Conservation (phyloP, 2,888 invertebrate species). For the Chesias legatella region DNA sequence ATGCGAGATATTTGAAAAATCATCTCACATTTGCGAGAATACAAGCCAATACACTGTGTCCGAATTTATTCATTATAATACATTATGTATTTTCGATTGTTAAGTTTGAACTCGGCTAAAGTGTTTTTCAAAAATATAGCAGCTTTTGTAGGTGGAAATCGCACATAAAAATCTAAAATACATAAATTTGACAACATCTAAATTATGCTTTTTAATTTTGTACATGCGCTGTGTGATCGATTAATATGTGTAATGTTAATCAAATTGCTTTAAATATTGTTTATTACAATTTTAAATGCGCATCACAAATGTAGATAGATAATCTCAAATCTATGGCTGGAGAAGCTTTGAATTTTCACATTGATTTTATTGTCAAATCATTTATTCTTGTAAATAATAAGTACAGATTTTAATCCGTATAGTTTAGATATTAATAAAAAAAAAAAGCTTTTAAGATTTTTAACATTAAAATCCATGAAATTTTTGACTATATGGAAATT, state of each 20-base stretch:
- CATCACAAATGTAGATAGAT: slow-evolving; percentile 25
- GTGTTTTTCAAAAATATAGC: too few relatives aligned
- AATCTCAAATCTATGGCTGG: slow-evolving; percentile 9
- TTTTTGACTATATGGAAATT: slow-evolving; percentile 23
- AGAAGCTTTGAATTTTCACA: slow-evolving; percentile 7
- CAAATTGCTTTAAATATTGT: neutral
- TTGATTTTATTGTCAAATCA: slow-evolving; percentile 17
- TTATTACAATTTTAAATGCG: slow-evolving; percentile 1
- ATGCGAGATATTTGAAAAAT: too few relatives aligned
- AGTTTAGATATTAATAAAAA: slow-evolving; percentile 57
- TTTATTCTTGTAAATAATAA: slow-evolving; percentile 51
- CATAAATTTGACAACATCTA: too few relatives aligned
- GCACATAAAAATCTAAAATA: too few relatives aligned
- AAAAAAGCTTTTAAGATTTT: slow-evolving; percentile 47
- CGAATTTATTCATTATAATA: too few relatives aligned
- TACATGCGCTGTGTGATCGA: too few relatives aligned
- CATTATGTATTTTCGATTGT: too few relatives aligned
- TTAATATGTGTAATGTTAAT: slow-evolving; percentile 8
- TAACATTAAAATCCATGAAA: slow-evolving; percentile 61
- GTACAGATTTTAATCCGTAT: slow-evolving; percentile 50
- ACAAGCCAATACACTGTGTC: too few relatives aligned
- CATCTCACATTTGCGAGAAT: too few relatives aligned
- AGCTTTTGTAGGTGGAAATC: too few relatives aligned
- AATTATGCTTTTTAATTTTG: too few relatives aligned
- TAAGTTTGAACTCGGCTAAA: too few relatives aligned